Evolutionary conservation across 1,140 invertebrate species (phyloP), one percentile per base, ranked within the genome.

Genomic region (Akabosia matsudoensis): DNA sequence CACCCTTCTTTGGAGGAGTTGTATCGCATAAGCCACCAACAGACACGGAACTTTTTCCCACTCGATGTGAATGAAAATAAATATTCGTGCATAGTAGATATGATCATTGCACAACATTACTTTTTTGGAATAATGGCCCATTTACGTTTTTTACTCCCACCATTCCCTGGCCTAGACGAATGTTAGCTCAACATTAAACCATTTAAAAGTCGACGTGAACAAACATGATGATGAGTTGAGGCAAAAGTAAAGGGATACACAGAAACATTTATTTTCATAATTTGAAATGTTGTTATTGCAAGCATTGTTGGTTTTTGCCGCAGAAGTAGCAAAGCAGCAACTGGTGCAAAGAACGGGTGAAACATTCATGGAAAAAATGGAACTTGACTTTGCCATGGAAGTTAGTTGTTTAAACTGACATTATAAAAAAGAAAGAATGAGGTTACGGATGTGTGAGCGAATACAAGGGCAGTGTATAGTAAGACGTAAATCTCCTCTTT

Each of bases 231-330:
- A 7, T 13, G 61, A 67, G 30, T n/a, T n/a, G 24, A 61, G 54
- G 54, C 13, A 61, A 7, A 4, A 22, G 13, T 22, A 10, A 4
- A 16, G 24, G 13, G 54, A 7, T n/a, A 4, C 14, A 61, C 14
- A n/a, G 28, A 67, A 67, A 10, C 61, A 67, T 67, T 67, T 67
- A 67, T 67, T 67, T 67, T 67, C 61, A 67, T 31, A 67, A 67
- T 67, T 24, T 22, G 22, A 10, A 4, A 24, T 67, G 3, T 31
- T 67, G 24, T 67, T 67, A n/a, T 67, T 67, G n/a, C n/a, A n/a
- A n/a, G n/a, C n/a, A 45, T 45, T 45, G 61, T 30, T 67, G 24
- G 24, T 51, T 10, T 10, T 51, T 51, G n/a, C 45, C n/a, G 10
- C n/a, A 51, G n/a, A 13, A 51, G n/a, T 13, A 51, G 45, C 45